These are phyloP conservation scores for Dreissena rostriformis DNA, from an alignment of 1,140 invertebrate genomes.

Conservation along the genomic window DNA sequence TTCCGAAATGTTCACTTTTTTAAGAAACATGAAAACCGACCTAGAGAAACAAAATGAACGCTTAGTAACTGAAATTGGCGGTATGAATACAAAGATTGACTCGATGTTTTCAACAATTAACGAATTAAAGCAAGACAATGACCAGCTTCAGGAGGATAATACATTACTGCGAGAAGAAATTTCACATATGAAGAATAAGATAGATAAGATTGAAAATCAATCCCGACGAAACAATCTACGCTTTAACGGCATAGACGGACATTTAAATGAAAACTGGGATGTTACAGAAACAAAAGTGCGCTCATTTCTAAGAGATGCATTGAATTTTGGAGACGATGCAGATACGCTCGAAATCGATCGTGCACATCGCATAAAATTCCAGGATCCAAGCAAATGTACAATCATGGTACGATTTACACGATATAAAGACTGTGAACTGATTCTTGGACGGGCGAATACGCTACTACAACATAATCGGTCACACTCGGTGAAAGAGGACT, in stretches of 20 bases:
- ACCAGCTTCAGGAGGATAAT: neutral
- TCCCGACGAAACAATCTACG: neutral
- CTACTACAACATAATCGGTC: neutral
- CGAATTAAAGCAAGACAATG: neutral
- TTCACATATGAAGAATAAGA: neutral
- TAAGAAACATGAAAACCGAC: neutral
- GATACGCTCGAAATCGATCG: neutral
- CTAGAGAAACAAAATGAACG: neutral
- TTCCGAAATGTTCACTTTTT: neutral
- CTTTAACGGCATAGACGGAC: neutral
- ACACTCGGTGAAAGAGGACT: neutral
- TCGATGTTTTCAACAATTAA: neutral
- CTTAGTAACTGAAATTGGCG: neutral
- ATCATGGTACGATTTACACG: neutral
- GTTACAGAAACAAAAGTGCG: neutral
- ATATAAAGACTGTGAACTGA: neutral
- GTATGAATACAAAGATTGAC: neutral
- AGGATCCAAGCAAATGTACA: neutral
- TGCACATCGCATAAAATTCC: neutral
- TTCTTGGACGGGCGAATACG: neutral
- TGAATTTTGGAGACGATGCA: neutral
- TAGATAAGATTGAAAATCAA: neutral
- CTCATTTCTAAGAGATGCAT: neutral
- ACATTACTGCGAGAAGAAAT: neutral
- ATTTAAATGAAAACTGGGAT: neutral